Evolutionary conservation across 2,888 invertebrate genomes (phyloP), one percentile per base, ranked within the genome.

Genomic region (Dasypogon diadema): DNA sequence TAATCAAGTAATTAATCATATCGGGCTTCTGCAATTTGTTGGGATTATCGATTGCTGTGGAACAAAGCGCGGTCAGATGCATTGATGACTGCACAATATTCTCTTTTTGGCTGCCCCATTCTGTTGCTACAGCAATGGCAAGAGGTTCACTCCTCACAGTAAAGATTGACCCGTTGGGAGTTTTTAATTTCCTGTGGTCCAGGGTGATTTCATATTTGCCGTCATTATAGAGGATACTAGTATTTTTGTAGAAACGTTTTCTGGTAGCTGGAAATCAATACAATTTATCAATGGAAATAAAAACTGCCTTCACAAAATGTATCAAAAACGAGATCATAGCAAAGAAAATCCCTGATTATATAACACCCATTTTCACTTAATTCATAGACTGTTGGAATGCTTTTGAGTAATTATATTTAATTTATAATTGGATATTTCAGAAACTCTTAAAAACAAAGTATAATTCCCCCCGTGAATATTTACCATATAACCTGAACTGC

Each of bases 1-100:
- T 94, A 1, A 96, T 84, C 79, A 97, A 89, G 82, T 93, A 91
- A 82, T 90, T 90, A 1, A 92, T 91, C 82, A 97, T 90, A 82
- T 94, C 93, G 80, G 90, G 88, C 83, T 92, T 91, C 2, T 90
- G 92, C 77, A 92, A 88, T 80, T 92, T 91, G 80, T 93, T 92
- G 4, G 98, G 98, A 88, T 99, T 99, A 84, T 99, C 99, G 77
- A 96, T 86, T 26, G 93, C 92, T 21, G 97, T 97, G 82, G 95
- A 97, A 82, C 95, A 94, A 34, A 99, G 86, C 1, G 95, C 92
- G 10, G 96, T 98, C 92, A 98, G 87, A 87, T 98, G 97, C 98
- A 98, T 98, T 46, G 89, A 89, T 60, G 92, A 91, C 81, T 90
- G 91, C 77, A 92, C 86, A 79, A 99, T 93, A 73, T 87, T 87